These are phyloP conservation scores for Cotesia typhae DNA, from an alignment of 1,140 invertebrate genomes.

Conservation along the genomic window DNA sequence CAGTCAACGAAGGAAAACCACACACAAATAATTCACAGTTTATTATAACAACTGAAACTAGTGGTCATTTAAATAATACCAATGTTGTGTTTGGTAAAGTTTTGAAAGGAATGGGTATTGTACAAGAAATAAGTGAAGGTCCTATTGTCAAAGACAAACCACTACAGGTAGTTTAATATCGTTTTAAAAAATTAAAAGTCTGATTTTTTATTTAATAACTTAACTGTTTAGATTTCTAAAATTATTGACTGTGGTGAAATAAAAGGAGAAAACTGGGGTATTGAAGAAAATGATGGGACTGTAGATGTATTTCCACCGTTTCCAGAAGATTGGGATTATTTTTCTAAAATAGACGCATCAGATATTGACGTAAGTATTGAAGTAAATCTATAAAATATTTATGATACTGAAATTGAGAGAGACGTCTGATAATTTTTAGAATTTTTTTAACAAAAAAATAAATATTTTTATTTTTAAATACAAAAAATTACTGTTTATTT, in stretches of 20 bases:
- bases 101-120: conserved; percentile 74
- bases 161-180: conserved; percentile 60
- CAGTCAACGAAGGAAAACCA: conserved; percentile 86
- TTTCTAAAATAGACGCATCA: conserved; percentile 38
- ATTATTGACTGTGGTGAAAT: conserved; percentile 81
- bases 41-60: conserved; percentile 87
- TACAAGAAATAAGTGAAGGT: conserved; percentile 73
- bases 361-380: conserved; percentile 53
- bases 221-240: conserved; percentile 67
- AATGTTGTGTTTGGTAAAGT: conserved; percentile 93
- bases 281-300: conserved; percentile 75
- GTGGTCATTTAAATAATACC: conserved; percentile 85
- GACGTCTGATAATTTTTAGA: no score
- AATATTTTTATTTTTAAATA: no score
- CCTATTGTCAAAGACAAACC: conserved; percentile 68
- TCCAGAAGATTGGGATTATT: conserved; percentile 76
- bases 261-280: conserved; percentile 70
- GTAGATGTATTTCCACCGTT: conserved; percentile 76
- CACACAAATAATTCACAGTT: conserved; percentile 95
- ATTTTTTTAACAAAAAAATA: no score
- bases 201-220: conserved; percentile 21
- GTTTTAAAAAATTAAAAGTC: conserved; percentile 11
- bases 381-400: no score
- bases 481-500: no score
- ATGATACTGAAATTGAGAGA: no score